A percentile compares a stretch with the other conserved stretches of the same genome.
phyloP scores from a whole-genome alignment of 64 coral and sea anemone genomes.

The Catalaphyllia jardinei region DNA sequence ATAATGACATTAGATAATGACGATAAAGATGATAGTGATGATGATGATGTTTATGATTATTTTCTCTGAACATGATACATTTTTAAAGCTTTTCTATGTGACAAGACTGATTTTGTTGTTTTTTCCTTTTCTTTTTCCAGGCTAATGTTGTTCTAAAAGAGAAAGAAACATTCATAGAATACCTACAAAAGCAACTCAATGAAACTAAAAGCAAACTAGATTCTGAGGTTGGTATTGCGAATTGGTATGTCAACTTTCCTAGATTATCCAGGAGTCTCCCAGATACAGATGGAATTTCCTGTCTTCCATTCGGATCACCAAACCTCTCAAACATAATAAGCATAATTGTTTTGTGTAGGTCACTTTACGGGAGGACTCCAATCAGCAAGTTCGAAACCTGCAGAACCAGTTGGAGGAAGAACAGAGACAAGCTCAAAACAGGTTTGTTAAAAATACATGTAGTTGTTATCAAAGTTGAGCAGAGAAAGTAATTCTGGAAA shows the following conservation, averaged over 20 bases:
- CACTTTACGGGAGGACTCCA: constrained; percentile 73
- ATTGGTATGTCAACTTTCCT: too few species aligned
- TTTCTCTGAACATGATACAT: too few species aligned
- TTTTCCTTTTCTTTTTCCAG: constrained; percentile 48
- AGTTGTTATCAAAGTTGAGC: background rate
- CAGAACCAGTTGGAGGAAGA: constrained; percentile 94
- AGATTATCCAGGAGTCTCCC: too few species aligned
- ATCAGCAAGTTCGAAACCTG: constrained; percentile 90
- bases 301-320: too few species aligned
- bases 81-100: background rate
- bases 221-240: constrained; percentile 56
- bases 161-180: constrained; percentile 90
- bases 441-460: constrained; percentile 37
- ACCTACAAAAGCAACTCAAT: constrained; percentile 92
- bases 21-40: too few species aligned
- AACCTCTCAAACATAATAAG: too few species aligned
- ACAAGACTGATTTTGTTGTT: background rate
- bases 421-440: constrained; percentile 84
- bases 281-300: too few species aligned
- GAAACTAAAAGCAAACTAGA: constrained; percentile 77
- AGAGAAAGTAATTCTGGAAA: background rate
- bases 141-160: constrained; percentile 83
- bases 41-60: too few species aligned
- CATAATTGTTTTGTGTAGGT: constrained; percentile 11
- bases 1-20: too few species aligned